Evolutionary conservation across 1,140 invertebrate species (phyloP).

Genomic region (Ephestia elutella): DNA sequence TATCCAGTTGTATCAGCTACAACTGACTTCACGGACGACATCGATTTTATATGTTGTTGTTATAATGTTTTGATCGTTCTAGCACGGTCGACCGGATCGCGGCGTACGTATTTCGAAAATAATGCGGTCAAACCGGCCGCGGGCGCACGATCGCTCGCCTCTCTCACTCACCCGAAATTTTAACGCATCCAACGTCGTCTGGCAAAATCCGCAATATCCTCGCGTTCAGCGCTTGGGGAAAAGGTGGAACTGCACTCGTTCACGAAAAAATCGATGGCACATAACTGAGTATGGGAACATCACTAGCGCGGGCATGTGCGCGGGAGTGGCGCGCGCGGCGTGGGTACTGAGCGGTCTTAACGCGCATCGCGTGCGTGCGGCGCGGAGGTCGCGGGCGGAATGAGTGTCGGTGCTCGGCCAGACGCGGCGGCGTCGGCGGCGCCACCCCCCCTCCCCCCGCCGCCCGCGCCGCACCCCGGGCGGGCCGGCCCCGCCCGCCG

Average conservation of each 20-base stretch:
- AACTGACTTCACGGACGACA: constrained; percentile 20
- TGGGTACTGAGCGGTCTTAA: constrained; percentile 17
- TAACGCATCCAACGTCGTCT: constrained; percentile 68
- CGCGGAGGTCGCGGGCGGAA: constrained; percentile 47
- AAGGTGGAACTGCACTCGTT: constrained; percentile 59
- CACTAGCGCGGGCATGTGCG: constrained; percentile 50
- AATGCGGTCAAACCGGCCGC: constrained; percentile 72
- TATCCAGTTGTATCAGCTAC: background rate
- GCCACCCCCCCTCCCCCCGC: constrained; percentile 34
- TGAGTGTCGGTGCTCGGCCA: constrained; percentile 44
- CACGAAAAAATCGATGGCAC: constrained; percentile 56
- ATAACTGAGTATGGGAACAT: constrained; percentile 63
- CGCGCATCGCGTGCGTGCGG: constrained; percentile 45
- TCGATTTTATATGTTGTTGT: constrained; percentile 51
- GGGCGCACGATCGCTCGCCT: constrained; percentile 55
- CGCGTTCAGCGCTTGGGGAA: constrained; percentile 64
- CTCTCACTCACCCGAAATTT: constrained; percentile 72
- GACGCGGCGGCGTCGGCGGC: constrained; percentile 53
- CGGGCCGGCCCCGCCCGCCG: constrained; percentile 29
- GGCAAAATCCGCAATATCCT: constrained; percentile 57
- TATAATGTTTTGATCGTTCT: constrained; percentile 68
- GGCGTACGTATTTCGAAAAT: constrained; percentile 71
- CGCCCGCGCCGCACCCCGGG: constrained; percentile 25
- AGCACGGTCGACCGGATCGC: constrained; percentile 59
- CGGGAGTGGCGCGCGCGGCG: constrained; percentile 42